phyloP scores from a whole-genome alignment of 2,888 invertebrate species.

The Drosophila lutescens region DNA sequence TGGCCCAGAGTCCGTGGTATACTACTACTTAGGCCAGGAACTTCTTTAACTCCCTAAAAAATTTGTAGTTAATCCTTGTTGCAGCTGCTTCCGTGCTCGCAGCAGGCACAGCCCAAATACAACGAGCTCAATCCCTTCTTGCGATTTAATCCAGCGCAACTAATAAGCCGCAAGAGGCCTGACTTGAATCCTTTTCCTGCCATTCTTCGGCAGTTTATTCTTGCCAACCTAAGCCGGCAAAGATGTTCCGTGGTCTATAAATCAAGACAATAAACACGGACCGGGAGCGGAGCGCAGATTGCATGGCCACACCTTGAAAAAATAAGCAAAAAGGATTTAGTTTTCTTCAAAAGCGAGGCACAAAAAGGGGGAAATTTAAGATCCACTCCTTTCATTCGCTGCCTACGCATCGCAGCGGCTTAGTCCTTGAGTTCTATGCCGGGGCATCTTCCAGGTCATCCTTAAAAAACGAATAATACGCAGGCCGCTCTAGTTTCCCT shows the following conservation, averaged over 20 bases:
- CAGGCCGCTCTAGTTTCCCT: constrained; percentile 46
- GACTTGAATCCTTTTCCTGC: constrained; percentile 67
- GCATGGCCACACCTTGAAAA: constrained; percentile 78
- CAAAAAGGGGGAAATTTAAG: constrained; percentile 47
- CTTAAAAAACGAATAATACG: constrained; percentile 48
- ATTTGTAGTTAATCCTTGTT: constrained; percentile 29
- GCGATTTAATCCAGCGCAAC: constrained; percentile 74
- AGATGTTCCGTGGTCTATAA: constrained; percentile 53
- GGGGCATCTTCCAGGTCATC: constrained; percentile 11
- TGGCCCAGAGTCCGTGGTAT: constrained; percentile 11
- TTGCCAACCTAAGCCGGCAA: constrained; percentile 43
- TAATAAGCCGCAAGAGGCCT: constrained; percentile 71
- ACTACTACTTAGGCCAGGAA: constrained; percentile 2
- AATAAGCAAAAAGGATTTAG: constrained; percentile 78
- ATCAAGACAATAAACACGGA: constrained; percentile 60
- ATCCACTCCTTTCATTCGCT: constrained; percentile 63
- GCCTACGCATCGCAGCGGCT: constrained; percentile 60
- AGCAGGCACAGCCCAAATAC: constrained; percentile 23
- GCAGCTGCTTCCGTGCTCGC: constrained; percentile 71
- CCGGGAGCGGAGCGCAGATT: constrained; percentile 45
- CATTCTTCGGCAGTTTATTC: constrained; percentile 22
- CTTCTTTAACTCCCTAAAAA: not conserved
- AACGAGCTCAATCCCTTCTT: constrained; percentile 50
- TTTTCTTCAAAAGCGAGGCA: constrained; percentile 43
- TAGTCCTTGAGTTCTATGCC: constrained; percentile 16